Evolutionary conservation across 2,888 invertebrate genomes (phyloP).

Genomic region (Zhuqinia jingwanae): DNA sequence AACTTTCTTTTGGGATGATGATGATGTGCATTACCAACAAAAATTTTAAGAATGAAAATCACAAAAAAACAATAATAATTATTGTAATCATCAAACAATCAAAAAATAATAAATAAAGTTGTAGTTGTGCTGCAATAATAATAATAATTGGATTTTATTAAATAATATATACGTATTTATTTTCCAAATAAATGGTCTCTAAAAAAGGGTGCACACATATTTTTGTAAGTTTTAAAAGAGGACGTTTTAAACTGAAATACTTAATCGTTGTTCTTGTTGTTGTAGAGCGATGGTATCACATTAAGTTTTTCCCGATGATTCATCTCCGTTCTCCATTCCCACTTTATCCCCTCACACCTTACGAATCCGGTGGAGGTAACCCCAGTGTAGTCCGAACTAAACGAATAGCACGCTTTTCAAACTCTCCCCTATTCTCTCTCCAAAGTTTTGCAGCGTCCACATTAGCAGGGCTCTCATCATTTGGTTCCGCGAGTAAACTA

Average conservation of each 20-base stretch:
- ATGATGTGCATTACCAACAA: no score
- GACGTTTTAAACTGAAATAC: no score
- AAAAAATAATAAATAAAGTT: not conserved
- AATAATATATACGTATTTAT: no score
- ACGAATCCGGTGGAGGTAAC: slow-evolving; percentile 82
- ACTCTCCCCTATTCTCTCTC: slow-evolving; percentile 96
- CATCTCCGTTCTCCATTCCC: not conserved
- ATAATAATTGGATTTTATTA: not conserved
- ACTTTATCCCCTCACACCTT: not conserved
- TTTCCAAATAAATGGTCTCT: no score
- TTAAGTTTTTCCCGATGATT: not conserved
- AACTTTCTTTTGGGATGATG: no score
- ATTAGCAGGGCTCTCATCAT: slow-evolving; percentile 99
- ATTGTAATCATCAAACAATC: not conserved
- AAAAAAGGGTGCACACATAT: no score
- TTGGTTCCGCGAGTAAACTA: slow-evolving; percentile 99
- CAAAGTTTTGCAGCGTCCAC: slow-evolving; percentile 99
- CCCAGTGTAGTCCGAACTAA: slow-evolving; percentile 95
- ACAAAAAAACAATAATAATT: not conserved
- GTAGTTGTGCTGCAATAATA: slow-evolving; percentile 7
- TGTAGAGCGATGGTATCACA: not conserved
- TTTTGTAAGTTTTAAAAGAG: no score
- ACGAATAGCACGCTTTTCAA: slow-evolving; percentile 94
- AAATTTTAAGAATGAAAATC: not conserved
- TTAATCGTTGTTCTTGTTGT: not conserved